These are phyloP conservation scores for Ageneiosus marmoratus DNA, from an alignment of 2,113 vertebrate genomes.

Conservation along the genomic window DNA sequence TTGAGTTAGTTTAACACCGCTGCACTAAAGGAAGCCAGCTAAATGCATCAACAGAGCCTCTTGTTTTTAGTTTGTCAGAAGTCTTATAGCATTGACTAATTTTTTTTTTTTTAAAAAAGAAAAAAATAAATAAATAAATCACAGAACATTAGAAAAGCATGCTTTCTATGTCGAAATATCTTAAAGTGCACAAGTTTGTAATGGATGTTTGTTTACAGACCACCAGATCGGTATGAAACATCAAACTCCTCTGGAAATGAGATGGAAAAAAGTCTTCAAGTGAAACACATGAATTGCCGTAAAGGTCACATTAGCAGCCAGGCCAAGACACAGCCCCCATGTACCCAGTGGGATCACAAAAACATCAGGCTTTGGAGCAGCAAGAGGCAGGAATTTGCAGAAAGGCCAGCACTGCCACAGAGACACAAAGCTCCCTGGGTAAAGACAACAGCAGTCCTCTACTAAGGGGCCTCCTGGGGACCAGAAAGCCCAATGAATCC, in stretches of 20 bases:
- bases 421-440: conserved; percentile 46
- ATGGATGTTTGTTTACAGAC: conserved; percentile 6
- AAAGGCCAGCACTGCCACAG: conserved; percentile 36
- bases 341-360: not conserved
- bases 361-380: conserved; percentile 16
- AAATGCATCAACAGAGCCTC: not conserved
- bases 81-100: not conserved
- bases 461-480: conserved; percentile 46
- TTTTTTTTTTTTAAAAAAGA: no score
- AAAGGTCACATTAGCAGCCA: conserved; percentile 26
- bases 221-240: conserved; percentile 13
- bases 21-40: not conserved
- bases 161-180: not conserved
- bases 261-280: not conserved
- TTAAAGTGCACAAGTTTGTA: not conserved
- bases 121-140: not conserved
- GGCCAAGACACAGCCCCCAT: not conserved
- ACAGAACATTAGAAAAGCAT: not conserved
- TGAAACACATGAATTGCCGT: not conserved
- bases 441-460: conserved; percentile 49
- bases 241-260: conserved; percentile 13
- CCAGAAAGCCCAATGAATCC: conserved; percentile 51
- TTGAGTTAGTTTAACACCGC: no score
- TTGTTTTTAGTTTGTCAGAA: not conserved
- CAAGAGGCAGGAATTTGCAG: conserved; percentile 37